These are phyloP conservation scores for Kryptolebias ocellatus DNA, from an alignment of 2,797 vertebrate species.

Conservation along the genomic window DNA sequence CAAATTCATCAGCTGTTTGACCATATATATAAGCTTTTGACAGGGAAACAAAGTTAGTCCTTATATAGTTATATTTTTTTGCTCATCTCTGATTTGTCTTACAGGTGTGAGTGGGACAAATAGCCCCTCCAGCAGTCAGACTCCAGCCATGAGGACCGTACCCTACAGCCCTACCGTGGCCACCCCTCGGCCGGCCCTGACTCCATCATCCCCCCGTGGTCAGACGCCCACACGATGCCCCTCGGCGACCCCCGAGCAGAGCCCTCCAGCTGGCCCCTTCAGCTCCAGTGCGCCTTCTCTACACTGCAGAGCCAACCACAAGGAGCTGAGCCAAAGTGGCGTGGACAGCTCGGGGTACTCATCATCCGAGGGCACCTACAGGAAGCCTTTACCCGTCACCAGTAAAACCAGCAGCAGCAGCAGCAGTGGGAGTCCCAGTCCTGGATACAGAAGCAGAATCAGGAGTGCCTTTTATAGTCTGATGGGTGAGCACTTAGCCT, in stretches of 20 bases:
- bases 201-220: slow-evolving; percentile 15
- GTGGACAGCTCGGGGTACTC: slow-evolving; percentile 79
- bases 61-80: too few species aligned
- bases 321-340: slow-evolving; percentile 36
- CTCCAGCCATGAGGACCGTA: slow-evolving; percentile 30
- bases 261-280: neutral
- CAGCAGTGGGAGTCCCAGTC: neutral
- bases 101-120: slow-evolving; percentile 29
- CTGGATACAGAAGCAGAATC: slow-evolving; percentile 28
- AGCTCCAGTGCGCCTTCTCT: slow-evolving; percentile 16
- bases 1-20: too few species aligned
- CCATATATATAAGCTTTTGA: too few species aligned
- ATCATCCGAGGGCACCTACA: slow-evolving; percentile 65
- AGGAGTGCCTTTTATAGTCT: slow-evolving; percentile 29
- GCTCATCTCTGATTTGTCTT: slow-evolving; percentile 1
- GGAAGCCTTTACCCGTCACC: slow-evolving; percentile 7
- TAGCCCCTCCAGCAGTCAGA: slow-evolving; percentile 15
- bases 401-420: neutral
- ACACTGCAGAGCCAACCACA: slow-evolving; percentile 24
- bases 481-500: slow-evolving; percentile 45
- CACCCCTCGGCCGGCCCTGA: slow-evolving; percentile 61
- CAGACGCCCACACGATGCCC: slow-evolving; percentile 19
- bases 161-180: slow-evolving; percentile 15
- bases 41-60: too few species aligned
- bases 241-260: slow-evolving; percentile 15